These are phyloP conservation scores for Tineola bisselliella DNA, from an alignment of 2,888 invertebrate species.

Conservation along the genomic window DNA sequence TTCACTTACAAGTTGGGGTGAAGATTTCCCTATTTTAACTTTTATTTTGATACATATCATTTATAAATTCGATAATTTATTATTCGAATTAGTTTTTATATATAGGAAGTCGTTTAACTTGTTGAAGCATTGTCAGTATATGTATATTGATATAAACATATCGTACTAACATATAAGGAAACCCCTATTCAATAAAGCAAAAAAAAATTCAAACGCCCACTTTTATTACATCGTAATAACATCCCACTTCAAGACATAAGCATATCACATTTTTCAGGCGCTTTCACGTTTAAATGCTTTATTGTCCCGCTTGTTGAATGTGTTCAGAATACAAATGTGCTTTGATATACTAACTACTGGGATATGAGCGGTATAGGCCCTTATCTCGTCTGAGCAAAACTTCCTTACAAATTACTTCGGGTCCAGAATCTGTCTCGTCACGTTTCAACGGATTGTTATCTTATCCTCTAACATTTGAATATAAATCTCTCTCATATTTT, in stretches of 20 bases:
- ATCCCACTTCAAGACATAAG: neutral
- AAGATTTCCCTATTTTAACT: neutral
- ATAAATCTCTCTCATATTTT: conserved; percentile 21
- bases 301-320: conserved; percentile 9
- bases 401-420: conserved; percentile 27
- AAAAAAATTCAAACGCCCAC: neutral
- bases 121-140: too few relatives aligned
- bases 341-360: neutral
- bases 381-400: conserved; percentile 21
- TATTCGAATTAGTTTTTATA: too few relatives aligned
- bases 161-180: neutral
- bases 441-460: conserved; percentile 27
- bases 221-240: conserved; percentile 1
- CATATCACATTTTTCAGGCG: conserved; percentile 23
- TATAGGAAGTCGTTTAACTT: too few relatives aligned
- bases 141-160: too few relatives aligned
- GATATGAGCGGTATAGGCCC: conserved; percentile 13
- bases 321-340: conserved; percentile 14
- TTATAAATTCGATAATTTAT: too few relatives aligned
- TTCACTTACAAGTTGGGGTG: neutral
- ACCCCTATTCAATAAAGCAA: neutral
- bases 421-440: conserved; percentile 23
- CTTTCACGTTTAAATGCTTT: conserved; percentile 26
- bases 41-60: too few relatives aligned
- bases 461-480: conserved; percentile 37